Conservation (phyloP, 2,113 vertebrate species). For the Dicrurus megarhynchus region DNA sequence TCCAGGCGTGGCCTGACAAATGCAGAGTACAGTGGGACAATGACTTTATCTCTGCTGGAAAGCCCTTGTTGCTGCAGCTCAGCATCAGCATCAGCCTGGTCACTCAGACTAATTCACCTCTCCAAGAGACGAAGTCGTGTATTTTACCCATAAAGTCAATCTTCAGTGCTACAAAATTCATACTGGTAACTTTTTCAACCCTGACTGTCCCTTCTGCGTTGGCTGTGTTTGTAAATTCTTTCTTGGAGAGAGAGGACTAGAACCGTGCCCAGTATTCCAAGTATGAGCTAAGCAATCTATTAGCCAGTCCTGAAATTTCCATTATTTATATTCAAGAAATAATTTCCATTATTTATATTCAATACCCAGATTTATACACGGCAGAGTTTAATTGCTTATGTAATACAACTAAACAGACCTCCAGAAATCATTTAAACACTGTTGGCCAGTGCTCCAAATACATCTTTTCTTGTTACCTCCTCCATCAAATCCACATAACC, state of each 20-base stretch:
- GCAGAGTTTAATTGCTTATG: neutral
- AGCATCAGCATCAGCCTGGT: neutral
- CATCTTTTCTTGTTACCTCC: neutral
- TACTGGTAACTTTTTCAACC: neutral
- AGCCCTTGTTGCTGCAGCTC: neutral
- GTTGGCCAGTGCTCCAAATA: neutral
- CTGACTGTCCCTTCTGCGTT: neutral
- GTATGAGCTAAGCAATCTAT: slow-evolving; percentile 19
- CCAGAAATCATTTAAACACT: slow-evolving; percentile 10
- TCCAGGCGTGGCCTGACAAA: neutral
- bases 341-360: slow-evolving; percentile 39
- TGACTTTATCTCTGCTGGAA: neutral
- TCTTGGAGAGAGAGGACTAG: neutral
- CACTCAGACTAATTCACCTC: neutral
- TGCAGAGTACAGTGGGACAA: neutral
- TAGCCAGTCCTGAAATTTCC: neutral
- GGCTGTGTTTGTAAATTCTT: slow-evolving; percentile 6
- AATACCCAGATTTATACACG: neutral
- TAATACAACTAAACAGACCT: neutral
- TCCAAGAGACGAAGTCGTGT: neutral
- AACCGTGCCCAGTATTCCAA: neutral
- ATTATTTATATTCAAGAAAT: slow-evolving; percentile 38
- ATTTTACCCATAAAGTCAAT: neutral
- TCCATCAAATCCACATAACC: neutral
- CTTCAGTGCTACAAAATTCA: neutral